phyloP scores from a whole-genome alignment of 35 echinoderm and acorn worm species.

The Apostichopus californicus region DNA sequence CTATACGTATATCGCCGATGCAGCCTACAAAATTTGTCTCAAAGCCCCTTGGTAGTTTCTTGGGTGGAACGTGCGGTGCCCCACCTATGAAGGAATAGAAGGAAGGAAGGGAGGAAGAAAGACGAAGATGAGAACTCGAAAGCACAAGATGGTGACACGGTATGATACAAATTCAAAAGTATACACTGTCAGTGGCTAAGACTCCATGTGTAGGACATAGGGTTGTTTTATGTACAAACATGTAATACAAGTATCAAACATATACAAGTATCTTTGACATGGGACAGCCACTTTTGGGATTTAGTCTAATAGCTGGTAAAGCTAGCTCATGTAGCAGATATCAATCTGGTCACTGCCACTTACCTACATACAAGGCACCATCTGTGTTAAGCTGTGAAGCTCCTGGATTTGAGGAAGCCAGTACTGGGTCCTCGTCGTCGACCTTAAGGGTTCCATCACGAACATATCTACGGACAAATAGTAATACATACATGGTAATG shows the following conservation, averaged over 20 bases:
- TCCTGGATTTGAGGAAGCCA: constrained; percentile 62
- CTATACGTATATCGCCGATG: constrained; percentile 42
- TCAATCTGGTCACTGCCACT: constrained; percentile 15
- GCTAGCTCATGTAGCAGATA: neutral
- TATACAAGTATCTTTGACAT: too few species aligned
- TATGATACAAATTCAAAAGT: too few species aligned
- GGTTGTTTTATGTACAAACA: too few species aligned
- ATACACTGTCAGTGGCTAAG: too few species aligned
- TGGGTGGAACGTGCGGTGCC: constrained; percentile 35
- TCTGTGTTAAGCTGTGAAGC: constrained; percentile 79
- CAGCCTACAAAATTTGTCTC: constrained; percentile 57
- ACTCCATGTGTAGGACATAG: too few species aligned
- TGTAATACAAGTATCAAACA: too few species aligned
- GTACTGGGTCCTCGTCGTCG: constrained; percentile 70
- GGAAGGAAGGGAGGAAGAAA: too few species aligned
- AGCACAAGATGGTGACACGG: too few species aligned
- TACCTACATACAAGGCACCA: constrained; percentile 71
- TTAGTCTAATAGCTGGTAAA: neutral
- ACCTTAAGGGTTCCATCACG: constrained; percentile 68
- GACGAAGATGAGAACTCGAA: too few species aligned
- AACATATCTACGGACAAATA: constrained; percentile 39
- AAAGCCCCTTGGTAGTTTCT: constrained; percentile 22
- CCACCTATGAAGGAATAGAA: neutral
- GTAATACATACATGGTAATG: too few species aligned
- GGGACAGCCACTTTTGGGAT: too few species aligned